These are phyloP conservation scores for Eulemur mongoz DNA, from an alignment of 2,797 vertebrate genomes.

Conservation along the genomic window DNA sequence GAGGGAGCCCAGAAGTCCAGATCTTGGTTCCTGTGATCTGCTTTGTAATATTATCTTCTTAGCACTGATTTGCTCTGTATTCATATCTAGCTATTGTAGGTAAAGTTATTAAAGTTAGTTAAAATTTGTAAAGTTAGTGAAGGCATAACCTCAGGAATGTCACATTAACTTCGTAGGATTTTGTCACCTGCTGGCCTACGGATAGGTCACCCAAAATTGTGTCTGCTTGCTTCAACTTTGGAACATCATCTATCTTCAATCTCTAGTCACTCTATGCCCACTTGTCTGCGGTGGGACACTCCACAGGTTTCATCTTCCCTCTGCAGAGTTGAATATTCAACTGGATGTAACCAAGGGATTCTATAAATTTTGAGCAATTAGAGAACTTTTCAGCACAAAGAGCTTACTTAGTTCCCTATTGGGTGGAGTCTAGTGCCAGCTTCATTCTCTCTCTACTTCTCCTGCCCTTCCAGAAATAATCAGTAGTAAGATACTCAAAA, in stretches of 20 bases:
- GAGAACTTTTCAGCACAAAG: not conserved
- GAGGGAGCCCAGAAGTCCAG: not conserved
- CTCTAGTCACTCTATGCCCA: not conserved
- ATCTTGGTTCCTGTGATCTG: not conserved
- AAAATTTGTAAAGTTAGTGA: not conserved
- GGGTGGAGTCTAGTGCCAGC: not conserved
- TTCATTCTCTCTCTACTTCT: not conserved
- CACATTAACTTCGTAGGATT: not conserved
- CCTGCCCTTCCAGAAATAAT: not conserved
- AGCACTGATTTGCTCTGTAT: not conserved
- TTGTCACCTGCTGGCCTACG: not conserved
- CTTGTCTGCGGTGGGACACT: not conserved
- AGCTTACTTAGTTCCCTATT: not conserved
- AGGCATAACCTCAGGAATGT: not conserved
- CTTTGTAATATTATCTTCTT: slow-evolving; percentile 1
- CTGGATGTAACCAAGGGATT: not conserved
- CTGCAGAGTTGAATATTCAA: not conserved
- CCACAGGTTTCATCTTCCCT: not conserved
- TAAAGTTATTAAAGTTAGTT: not conserved
- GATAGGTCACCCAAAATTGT: not conserved
- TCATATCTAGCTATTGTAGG: not conserved
- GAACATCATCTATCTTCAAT: not conserved
- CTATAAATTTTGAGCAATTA: not conserved
- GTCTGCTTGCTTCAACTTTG: not conserved
- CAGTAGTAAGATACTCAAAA: not conserved